Evolutionary conservation across 1,140 invertebrate species (phyloP).

Genomic region (Sitobion miscanthi): DNA sequence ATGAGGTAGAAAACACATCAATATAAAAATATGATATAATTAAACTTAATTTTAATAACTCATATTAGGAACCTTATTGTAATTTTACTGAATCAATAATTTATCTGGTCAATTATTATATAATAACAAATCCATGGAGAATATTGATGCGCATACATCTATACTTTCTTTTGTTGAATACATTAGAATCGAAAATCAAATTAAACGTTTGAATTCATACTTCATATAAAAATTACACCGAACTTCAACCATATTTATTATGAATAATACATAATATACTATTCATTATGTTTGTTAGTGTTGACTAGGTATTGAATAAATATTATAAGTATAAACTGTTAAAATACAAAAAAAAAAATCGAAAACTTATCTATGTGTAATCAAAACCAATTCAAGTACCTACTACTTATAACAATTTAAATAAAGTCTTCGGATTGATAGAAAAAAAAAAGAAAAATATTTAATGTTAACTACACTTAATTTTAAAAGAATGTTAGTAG

Average conservation of each 20-base stretch:
- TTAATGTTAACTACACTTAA: background rate
- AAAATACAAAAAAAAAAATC: background rate
- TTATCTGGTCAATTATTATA: background rate
- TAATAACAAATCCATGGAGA: background rate
- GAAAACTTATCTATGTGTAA: no score
- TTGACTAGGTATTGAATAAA: background rate
- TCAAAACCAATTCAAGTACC: no score
- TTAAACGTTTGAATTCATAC: background rate
- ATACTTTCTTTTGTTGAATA: background rate
- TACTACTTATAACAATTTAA: background rate
- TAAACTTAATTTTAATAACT: background rate
- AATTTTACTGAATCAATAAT: background rate
- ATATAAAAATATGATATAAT: background rate
- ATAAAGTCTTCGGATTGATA: background rate
- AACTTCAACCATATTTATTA: background rate
- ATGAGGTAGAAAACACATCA: background rate
- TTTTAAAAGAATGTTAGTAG: background rate
- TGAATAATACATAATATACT: background rate
- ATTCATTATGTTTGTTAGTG: background rate
- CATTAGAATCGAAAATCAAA: background rate
- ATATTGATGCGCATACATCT: no score
- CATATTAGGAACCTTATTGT: background rate
- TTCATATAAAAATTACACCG: background rate
- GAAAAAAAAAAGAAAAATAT: background rate
- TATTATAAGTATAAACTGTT: background rate